These are phyloP conservation scores for Sinodicranocentrus sp. DNA, from an alignment of 2,888 invertebrate genomes.

Conservation along the genomic window DNA sequence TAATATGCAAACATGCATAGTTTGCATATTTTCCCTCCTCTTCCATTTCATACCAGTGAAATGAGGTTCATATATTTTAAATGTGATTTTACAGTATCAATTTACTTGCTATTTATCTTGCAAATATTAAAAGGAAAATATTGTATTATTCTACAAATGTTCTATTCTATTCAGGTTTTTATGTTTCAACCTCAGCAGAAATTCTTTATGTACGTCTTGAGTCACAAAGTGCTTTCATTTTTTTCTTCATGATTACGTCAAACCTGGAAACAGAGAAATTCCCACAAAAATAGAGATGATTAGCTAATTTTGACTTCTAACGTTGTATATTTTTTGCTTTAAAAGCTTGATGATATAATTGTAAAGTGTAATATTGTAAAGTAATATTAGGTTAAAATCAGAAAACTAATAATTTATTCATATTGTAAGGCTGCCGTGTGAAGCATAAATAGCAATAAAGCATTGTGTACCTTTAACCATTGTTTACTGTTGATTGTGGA, in stretches of 20 bases:
- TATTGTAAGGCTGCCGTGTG: conserved; percentile 7
- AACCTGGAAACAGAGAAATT: too few species aligned
- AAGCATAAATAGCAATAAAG: conserved; percentile 12
- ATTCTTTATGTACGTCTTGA: not conserved
- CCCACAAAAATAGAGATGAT: not conserved
- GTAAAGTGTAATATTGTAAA: not conserved
- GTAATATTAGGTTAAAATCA: not conserved
- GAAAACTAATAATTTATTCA: conserved; percentile 1
- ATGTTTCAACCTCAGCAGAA: too few species aligned
- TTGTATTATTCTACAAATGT: too few species aligned
- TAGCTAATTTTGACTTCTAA: too few species aligned
- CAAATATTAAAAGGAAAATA: too few species aligned
- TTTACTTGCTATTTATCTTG: not conserved
- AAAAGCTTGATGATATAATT: not conserved
- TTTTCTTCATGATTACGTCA: too few species aligned
- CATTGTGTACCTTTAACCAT: not conserved
- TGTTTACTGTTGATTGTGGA: too few species aligned
- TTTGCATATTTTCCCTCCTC: too few species aligned
- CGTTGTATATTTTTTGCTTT: not conserved
- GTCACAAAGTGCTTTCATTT: conserved; percentile 49
- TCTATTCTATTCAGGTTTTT: too few species aligned
- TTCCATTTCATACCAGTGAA: too few species aligned
- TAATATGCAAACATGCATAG: too few species aligned
- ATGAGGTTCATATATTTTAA: not conserved
- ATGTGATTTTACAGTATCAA: conserved; percentile 6